These are phyloP conservation scores for Melozone crissalis DNA, from an alignment of 2,113 vertebrate species.

Conservation along the genomic window DNA sequence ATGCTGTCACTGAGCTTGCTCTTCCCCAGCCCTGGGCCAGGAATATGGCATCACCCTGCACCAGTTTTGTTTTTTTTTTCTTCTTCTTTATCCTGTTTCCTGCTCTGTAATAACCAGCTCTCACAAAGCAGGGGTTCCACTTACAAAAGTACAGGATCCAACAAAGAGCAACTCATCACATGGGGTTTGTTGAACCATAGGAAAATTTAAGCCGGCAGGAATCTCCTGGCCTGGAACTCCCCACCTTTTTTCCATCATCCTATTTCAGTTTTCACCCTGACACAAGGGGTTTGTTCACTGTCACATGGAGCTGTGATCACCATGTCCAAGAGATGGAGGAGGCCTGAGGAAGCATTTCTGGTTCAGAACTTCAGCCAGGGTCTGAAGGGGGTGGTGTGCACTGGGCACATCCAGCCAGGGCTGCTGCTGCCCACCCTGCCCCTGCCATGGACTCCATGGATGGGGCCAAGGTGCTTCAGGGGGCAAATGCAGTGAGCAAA, in stretches of 20 bases:
- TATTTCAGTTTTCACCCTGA: not conserved
- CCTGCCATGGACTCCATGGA: not conserved
- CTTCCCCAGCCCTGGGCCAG: not conserved
- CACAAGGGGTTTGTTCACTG: not conserved
- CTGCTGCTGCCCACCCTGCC: not conserved
- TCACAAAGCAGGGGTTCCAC: not conserved
- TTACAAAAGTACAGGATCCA: not conserved
- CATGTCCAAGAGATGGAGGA: not conserved
- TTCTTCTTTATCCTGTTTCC: not conserved
- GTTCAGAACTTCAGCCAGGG: not conserved
- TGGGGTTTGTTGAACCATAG: not conserved
- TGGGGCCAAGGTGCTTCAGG: not conserved
- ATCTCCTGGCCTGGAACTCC: not conserved
- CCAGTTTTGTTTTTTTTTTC: not conserved
- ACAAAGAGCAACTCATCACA: not conserved
- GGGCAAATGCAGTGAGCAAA: not conserved
- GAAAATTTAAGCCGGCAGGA: not conserved
- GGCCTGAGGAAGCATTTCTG: not conserved
- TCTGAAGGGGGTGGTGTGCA: no score
- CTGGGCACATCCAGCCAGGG: no score
- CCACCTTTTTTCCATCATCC: not conserved
- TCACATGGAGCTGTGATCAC: not conserved
- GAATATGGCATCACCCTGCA: not conserved
- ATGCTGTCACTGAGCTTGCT: not conserved
- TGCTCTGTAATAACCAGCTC: not conserved